These are phyloP conservation scores for Branchinecta sandiegonensis DNA, from an alignment of 2,888 invertebrate species.

Conservation along the genomic window DNA sequence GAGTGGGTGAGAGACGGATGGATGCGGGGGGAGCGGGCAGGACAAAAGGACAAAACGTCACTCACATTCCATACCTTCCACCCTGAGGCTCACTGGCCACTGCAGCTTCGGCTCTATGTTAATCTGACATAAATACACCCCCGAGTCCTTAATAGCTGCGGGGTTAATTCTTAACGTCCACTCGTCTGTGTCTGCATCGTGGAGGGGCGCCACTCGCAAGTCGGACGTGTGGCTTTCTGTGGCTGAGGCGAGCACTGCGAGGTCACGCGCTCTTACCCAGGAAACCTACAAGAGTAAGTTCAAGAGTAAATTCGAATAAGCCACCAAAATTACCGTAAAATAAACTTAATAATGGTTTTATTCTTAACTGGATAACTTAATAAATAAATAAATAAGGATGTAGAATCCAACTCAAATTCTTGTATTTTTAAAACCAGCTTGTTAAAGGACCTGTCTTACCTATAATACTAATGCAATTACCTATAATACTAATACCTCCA, in stretches of 20 bases:
- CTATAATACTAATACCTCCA: too few relatives aligned
- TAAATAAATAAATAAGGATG: too few relatives aligned
- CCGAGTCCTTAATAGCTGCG: conserved; percentile 22
- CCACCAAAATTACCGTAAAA: too few relatives aligned
- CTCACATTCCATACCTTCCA: conserved; percentile 22
- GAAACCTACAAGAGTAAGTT: conserved; percentile 21
- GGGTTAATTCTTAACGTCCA: conserved; percentile 22
- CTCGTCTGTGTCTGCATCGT: conserved; percentile 22
- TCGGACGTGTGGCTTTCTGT: conserved; percentile 24
- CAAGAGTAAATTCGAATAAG: too few relatives aligned
- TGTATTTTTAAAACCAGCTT: too few relatives aligned
- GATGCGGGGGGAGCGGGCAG: neutral
- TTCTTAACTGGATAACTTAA: too few relatives aligned
- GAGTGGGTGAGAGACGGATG: too few relatives aligned
- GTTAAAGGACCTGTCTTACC: too few relatives aligned
- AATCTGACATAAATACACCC: conserved; percentile 23
- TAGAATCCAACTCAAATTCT: too few relatives aligned
- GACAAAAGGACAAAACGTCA: conserved; percentile 12
- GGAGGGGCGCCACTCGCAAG: conserved; percentile 19
- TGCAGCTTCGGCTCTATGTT: conserved; percentile 24
- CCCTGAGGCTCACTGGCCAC: conserved; percentile 22
- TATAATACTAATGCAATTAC: too few relatives aligned
- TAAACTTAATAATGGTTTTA: too few relatives aligned
- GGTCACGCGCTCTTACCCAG: conserved; percentile 23
- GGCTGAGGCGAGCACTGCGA: conserved; percentile 23